phyloP scores from a whole-genome alignment of 2,797 vertebrate species.

The Chiroxiphia lanceolata region DNA sequence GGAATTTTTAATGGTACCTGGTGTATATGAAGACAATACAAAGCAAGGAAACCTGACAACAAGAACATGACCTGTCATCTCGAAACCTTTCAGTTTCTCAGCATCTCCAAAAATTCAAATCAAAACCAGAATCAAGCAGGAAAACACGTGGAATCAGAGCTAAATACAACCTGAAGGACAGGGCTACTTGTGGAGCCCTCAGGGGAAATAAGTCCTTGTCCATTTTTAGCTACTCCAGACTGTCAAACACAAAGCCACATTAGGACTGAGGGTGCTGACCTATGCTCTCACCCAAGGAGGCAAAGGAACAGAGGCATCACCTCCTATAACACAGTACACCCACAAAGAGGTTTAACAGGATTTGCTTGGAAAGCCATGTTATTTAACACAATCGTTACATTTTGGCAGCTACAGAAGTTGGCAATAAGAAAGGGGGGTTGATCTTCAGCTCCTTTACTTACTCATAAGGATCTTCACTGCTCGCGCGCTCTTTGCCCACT shows the following conservation, averaged over 20 bases:
- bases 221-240: not conserved
- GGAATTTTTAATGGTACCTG: not conserved
- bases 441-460: slow-evolving; percentile 25
- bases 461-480: not conserved
- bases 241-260: not conserved
- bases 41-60: rapidly evolving
- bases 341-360: not conserved
- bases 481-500: not conserved
- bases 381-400: rapidly evolving
- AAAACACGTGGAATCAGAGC: rapidly evolving
- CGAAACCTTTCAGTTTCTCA: not conserved
- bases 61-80: not conserved
- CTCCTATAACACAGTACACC: not conserved
- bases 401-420: not conserved
- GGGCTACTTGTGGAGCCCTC: not conserved
- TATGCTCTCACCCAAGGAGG: not conserved
- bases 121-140: not conserved
- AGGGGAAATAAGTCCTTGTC: not conserved
- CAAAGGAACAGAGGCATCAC: not conserved
- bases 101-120: not conserved
- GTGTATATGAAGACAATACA: rapidly evolving
- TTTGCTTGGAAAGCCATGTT: not conserved
- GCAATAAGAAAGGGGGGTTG: not conserved
- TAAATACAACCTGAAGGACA: not conserved
- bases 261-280: not conserved